phyloP scores from a whole-genome alignment of 2,113 vertebrate species.

The Pelmatolapia mariae region DNA sequence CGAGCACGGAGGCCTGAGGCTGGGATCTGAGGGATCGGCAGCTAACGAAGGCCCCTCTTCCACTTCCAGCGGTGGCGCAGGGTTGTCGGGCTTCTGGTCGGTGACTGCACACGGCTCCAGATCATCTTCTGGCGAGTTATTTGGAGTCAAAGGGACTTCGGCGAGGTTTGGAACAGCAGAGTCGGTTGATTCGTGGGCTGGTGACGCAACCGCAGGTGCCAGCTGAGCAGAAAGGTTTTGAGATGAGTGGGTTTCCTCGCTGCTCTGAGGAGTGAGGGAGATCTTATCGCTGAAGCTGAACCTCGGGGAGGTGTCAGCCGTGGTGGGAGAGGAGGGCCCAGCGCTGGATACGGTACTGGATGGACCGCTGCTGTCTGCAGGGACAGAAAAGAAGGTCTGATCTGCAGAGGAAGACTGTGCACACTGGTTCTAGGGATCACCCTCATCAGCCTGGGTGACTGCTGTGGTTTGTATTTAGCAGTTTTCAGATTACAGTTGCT shows the following conservation, averaged over 20 bases:
- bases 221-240: slow-evolving; percentile 42
- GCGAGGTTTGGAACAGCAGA: neutral
- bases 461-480: neutral
- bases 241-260: slow-evolving; percentile 72
- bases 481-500: neutral
- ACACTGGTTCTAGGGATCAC: neutral
- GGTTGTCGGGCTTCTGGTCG: neutral
- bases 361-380: slow-evolving; percentile 94
- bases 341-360: slow-evolving; percentile 95
- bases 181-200: neutral
- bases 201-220: neutral
- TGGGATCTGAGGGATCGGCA: neutral
- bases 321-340: slow-evolving; percentile 88
- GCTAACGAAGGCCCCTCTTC: neutral
- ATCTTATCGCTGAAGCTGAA: slow-evolving; percentile 88
- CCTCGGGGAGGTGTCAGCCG: slow-evolving; percentile 78
- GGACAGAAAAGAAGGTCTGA: neutral
- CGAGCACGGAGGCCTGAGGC: slow-evolving; percentile 22
- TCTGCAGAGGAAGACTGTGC: neutral
- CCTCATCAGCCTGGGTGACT: neutral
- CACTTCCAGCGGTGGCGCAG: neutral
- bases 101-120: neutral
- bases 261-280: slow-evolving; percentile 73
- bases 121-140: slow-evolving; percentile 34
- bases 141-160: slow-evolving; percentile 32